A percentile compares a stretch with the other conserved stretches of the same genome.
Evolutionary conservation across 92 coral and sea anemone genomes (phyloP).

Genomic region (Isaurus tuberculatus): DNA sequence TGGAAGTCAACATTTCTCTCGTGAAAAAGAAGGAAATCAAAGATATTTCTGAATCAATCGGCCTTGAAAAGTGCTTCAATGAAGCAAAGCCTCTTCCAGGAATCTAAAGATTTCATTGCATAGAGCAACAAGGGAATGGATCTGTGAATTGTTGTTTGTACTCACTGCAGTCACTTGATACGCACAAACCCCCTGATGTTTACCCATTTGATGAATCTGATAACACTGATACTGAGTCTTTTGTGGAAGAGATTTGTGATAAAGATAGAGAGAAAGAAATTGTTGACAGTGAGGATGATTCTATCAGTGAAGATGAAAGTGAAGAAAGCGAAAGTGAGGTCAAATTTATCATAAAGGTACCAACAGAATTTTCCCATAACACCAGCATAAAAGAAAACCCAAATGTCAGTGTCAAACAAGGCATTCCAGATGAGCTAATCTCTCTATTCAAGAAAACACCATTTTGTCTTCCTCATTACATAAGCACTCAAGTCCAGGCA

Average conservation of each 20-base stretch:
- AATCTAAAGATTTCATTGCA: constrained; percentile 29
- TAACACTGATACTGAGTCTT: constrained; percentile 31
- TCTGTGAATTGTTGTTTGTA: constrained; percentile 38
- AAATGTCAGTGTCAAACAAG: constrained; percentile 31
- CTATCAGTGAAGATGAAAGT: background rate
- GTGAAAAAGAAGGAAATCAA: constrained; percentile 56
- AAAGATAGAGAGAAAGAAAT: constrained; percentile 39
- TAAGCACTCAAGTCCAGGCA: constrained; percentile 46
- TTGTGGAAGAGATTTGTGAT: constrained; percentile 32
- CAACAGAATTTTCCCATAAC: constrained; percentile 23
- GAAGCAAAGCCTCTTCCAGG: constrained; percentile 26
- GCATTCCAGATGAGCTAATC: constrained; percentile 38
- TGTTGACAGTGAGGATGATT: constrained; percentile 7
- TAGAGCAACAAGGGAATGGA: constrained; percentile 33
- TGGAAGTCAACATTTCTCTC: constrained; percentile 58
- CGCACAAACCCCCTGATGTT: constrained; percentile 47
- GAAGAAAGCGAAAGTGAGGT: constrained; percentile 22
- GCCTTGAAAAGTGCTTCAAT: constrained; percentile 34
- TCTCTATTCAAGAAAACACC: constrained; percentile 33
- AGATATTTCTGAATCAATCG: constrained; percentile 42
- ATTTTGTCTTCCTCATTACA: constrained; percentile 39
- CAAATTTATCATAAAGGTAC: constrained; percentile 17
- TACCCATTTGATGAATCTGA: constrained; percentile 50
- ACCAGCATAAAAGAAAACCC: constrained; percentile 21
- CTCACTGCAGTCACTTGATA: constrained; percentile 40